Conservation (phyloP, 2,797 vertebrate species). For the Rhynchotus rufescens region DNA sequence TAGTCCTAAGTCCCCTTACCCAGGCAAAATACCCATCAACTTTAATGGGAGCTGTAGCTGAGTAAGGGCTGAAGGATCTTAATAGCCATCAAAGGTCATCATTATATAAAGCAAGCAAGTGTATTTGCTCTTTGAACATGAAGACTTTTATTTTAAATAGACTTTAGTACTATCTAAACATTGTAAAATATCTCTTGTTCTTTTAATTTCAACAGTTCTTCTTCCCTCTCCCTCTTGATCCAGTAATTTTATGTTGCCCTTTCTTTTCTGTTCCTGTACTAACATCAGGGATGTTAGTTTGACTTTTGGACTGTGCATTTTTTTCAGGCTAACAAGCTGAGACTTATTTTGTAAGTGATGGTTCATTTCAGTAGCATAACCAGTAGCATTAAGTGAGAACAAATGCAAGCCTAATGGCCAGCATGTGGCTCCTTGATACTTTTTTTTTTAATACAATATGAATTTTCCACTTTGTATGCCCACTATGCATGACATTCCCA, state of each 20-base stretch:
- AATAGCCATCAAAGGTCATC: constrained; percentile 38
- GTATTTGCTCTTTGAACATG: constrained; percentile 6
- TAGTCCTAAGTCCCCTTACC: constrained; percentile 57
- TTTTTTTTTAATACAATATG: not conserved
- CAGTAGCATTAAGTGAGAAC: not conserved
- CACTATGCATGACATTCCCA: not conserved
- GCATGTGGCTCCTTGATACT: not conserved
- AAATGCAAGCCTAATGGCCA: not conserved
- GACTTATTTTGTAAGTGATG: not conserved
- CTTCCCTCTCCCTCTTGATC: constrained; percentile 13
- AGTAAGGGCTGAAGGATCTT: constrained; percentile 42
- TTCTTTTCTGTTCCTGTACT: not conserved
- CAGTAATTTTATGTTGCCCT: constrained; percentile 11
- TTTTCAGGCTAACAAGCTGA: not conserved
- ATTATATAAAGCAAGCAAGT: constrained; percentile 9
- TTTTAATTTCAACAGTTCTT: constrained; percentile 6
- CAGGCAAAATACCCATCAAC: constrained; percentile 57
- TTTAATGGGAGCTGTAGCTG: constrained; percentile 46
- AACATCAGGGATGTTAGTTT: not conserved
- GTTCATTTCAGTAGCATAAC: not conserved
- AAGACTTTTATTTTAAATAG: not conserved
- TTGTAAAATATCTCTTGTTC: not conserved
- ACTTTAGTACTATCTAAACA: not conserved
- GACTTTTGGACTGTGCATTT: not conserved
- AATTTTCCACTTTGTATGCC: not conserved